Percentiles rank a stretch among this genome's conserved stretches.
Evolutionary conservation across 2,113 vertebrate species (phyloP).

Genomic region (Cyprinodon brontotheroides): DNA sequence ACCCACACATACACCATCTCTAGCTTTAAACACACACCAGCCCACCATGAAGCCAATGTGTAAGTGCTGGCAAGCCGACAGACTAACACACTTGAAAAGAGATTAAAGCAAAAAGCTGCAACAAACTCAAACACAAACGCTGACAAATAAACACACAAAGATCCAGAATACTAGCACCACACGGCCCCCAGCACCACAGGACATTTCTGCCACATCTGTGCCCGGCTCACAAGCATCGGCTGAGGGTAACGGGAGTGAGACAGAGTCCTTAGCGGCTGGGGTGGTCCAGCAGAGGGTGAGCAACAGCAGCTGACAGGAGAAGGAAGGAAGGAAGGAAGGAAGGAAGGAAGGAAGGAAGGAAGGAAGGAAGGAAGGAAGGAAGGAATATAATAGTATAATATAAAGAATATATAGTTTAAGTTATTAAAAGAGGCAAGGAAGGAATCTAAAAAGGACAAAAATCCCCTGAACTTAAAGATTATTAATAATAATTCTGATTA

Average conservation of each 20-base stretch:
- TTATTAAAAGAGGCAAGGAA: not conserved
- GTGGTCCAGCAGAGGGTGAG: conserved; percentile 52
- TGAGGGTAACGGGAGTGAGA: conserved; percentile 71
- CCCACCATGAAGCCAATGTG: conserved; percentile 46
- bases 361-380: conserved; percentile 9
- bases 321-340: conserved; percentile 19
- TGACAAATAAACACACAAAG: conserved; percentile 26
- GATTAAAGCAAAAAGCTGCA: conserved; percentile 61
- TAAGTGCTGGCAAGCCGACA: conserved; percentile 63
- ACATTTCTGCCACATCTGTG: conserved; percentile 75
- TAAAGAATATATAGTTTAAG: no score
- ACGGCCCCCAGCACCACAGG: conserved; percentile 58
- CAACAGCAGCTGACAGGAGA: conserved; percentile 57
- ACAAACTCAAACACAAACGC: conserved; percentile 27
- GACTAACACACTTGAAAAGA: conserved; percentile 70
- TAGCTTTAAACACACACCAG: conserved; percentile 47
- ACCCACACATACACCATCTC: conserved; percentile 20
- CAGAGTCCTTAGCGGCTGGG: conserved; percentile 71
- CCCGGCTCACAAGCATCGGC: conserved; percentile 71
- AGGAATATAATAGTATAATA: not conserved
- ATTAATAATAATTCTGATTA: not conserved
- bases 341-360: conserved; percentile 15
- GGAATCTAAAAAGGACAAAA: not conserved
- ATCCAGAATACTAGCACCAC: conserved; percentile 61
- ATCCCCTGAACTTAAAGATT: not conserved